Base-by-base conservation (phyloP, 2,113 vertebrate species). In the Elgaria multicarinata region DNA sequence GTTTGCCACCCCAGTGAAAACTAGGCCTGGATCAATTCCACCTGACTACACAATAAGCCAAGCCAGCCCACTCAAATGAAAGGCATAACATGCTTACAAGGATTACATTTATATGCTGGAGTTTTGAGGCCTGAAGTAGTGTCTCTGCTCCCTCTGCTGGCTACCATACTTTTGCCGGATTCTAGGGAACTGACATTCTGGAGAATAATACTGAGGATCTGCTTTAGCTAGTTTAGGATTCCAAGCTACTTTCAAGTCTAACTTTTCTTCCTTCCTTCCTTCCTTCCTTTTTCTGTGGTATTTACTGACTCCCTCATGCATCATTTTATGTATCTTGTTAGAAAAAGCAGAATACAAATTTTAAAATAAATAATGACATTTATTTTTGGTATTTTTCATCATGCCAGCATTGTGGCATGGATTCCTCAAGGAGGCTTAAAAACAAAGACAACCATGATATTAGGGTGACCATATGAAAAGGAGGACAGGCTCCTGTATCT, bases 111-210 rank as follows among this genome's bases (percentile, higher is more conserved):
- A 74, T 18, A 3, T 3, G 16, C 69, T 58, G n/a, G 16, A 7
- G n/a, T 39, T 86, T 14, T 53, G 44, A 86, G 53, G 20, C 62
- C 58, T 50, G 42, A 67, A 75, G 75, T 79, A 50, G 86, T 50
- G 42, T 69, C 86, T 7, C 62, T 87, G 86, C 86, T 87, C 86
- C 86, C 86, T 87, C 86, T 87, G 75, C 42, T 87, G 86, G 86
- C 26, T 36, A 44, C 42, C 28, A 20, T 31, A 3, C 14, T 46
- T 83, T 44, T 83, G 82, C 26, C 64, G 31, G 24, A 7, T 64
- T 44, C 39, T 44, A 31, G 24, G 24, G 22, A 58, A 31, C 72
- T 64, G 67, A 50, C 28, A 39, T 76, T 82, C n/a, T 3, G 24
- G 58, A 66, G 86, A 87, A 53, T n/a, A 87, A 53, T n/a, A 4